A percentile compares a stretch with the other conserved stretches of the same genome.
phyloP scores from a whole-genome alignment of 2,888 invertebrate species.

The Euproctis similis region DNA sequence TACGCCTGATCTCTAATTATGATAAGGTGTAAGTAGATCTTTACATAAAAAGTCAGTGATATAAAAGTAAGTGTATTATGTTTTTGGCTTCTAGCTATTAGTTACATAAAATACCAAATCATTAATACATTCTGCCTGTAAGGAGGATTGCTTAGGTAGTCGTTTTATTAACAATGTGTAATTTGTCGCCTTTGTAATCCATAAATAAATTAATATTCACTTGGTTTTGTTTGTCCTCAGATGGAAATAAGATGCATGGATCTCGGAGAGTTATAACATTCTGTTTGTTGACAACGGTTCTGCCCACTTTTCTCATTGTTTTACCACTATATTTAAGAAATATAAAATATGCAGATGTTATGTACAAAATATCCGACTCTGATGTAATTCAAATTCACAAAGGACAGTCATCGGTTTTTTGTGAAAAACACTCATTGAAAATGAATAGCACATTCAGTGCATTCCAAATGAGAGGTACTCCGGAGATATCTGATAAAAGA shows the following conservation, averaged over 20 bases:
- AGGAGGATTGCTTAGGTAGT: too few relatives aligned
- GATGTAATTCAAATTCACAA: slow-evolving; percentile 89
- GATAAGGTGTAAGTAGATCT: too few relatives aligned
- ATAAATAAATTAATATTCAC: not conserved
- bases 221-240: slow-evolving; percentile 53
- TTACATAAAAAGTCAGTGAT: too few relatives aligned
- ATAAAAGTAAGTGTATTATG: too few relatives aligned
- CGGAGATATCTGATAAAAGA: slow-evolving; percentile 80
- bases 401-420: slow-evolving; percentile 89
- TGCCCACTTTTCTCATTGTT: slow-evolving; percentile 84
- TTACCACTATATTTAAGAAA: slow-evolving; percentile 86
- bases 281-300: slow-evolving; percentile 83
- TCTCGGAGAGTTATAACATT: slow-evolving; percentile 85
- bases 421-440: slow-evolving; percentile 83
- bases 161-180: too few relatives aligned
- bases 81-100: too few relatives aligned
- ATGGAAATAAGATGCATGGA: slow-evolving; percentile 84
- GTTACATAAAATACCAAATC: too few relatives aligned
- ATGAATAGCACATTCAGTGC: slow-evolving; percentile 85
- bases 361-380: slow-evolving; percentile 87
- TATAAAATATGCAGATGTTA: slow-evolving; percentile 84
- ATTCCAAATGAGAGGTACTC: slow-evolving; percentile 82
- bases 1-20: too few relatives aligned
- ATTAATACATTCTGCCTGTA: too few relatives aligned
- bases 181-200: too few relatives aligned